Conservation (phyloP, 2,797 vertebrate genomes). For the Pangasius sanitwongsei region DNA sequence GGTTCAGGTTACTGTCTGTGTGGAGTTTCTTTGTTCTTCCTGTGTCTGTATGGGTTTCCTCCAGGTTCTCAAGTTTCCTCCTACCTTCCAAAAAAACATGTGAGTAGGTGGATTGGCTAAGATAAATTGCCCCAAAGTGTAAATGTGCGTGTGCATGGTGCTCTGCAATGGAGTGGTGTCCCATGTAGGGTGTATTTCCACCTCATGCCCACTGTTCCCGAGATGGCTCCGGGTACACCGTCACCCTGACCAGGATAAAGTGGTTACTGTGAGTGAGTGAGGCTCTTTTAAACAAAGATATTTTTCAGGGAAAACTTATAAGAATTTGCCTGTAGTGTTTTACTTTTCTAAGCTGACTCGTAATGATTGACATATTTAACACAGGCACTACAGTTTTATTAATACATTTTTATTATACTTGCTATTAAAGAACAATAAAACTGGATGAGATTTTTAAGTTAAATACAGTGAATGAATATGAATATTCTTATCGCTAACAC, state of each 20-base stretch:
- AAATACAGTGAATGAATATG: background rate
- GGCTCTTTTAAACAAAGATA: background rate
- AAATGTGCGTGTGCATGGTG: background rate
- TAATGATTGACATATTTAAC: background rate
- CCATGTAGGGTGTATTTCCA: background rate
- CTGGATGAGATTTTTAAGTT: background rate
- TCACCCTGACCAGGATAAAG: background rate
- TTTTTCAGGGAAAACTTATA: background rate
- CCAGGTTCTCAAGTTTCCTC: background rate
- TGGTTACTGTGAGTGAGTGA: background rate
- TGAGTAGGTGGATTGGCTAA: background rate
- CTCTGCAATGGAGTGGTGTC: background rate
- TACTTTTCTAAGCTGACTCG: background rate
- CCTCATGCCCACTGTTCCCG: background rate
- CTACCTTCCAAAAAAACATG: background rate
- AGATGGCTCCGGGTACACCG: background rate
- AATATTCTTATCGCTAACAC: background rate
- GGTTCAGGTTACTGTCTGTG: background rate
- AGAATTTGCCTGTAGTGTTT: background rate
- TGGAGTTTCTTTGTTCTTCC: background rate
- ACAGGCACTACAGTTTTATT: background rate
- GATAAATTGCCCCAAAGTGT: background rate
- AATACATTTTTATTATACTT: background rate
- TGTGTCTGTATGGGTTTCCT: background rate
- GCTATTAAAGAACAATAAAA: background rate